Evolutionary conservation across 2,113 vertebrate species (phyloP).

Genomic region (Dromaius novaehollandiae): DNA sequence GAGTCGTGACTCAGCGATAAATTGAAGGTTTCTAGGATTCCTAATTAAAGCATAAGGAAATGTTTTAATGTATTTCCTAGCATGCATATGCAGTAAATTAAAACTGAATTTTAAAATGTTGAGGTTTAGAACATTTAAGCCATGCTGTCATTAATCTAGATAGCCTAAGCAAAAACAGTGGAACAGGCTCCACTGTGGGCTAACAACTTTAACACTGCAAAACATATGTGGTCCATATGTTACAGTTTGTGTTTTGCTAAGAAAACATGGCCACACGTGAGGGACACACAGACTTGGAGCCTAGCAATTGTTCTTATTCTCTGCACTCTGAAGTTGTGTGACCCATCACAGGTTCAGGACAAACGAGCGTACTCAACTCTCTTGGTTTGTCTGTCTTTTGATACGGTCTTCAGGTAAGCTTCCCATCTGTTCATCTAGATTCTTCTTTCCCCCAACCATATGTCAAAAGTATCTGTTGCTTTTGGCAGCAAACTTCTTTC

Average conservation of each 20-base stretch:
- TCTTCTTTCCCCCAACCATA: conserved; percentile 45
- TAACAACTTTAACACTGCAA: not conserved
- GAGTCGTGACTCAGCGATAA: no score
- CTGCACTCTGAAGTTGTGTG: not conserved
- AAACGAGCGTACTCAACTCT: not conserved
- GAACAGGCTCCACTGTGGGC: not conserved
- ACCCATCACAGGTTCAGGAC: not conserved
- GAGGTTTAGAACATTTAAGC: not conserved
- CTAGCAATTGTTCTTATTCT: not conserved
- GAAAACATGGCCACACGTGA: not conserved
- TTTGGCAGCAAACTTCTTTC: conserved; percentile 37
- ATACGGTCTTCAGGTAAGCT: conserved; percentile 28
- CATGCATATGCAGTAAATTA: not conserved
- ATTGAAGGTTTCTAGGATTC: not conserved
- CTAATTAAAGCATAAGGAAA: not conserved
- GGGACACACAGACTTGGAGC: not conserved
- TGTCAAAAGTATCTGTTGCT: conserved; percentile 30
- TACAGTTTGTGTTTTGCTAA: not conserved
- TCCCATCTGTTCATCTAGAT: conserved; percentile 45
- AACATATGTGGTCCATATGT: not conserved
- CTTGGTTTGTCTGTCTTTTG: conserved; percentile 9
- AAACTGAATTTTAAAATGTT: not conserved
- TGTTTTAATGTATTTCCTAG: not conserved
- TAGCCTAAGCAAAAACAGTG: not conserved
- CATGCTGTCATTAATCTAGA: not conserved